phyloP scores from a whole-genome alignment of 2,797 vertebrate species.

The Mycteria americana region DNA sequence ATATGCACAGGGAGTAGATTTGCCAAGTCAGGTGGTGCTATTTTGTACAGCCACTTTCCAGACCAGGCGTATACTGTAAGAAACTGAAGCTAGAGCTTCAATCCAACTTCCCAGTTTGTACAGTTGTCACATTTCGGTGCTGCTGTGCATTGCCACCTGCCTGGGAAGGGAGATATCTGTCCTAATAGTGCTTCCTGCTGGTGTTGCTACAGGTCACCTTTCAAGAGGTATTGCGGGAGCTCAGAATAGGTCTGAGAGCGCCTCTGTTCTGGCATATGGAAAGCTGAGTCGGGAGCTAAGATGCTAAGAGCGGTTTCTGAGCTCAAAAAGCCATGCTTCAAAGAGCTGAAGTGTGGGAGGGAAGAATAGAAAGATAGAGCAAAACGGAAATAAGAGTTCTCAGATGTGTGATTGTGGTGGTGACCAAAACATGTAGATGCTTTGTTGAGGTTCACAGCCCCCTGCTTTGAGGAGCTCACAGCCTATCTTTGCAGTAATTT shows the following conservation, averaged over 20 bases:
- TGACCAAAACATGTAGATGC: neutral
- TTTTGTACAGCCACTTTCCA: neutral
- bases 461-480: neutral
- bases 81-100: neutral
- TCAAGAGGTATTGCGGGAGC: neutral
- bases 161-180: neutral
- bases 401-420: neutral
- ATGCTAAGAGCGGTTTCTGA: neutral
- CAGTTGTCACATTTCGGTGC: neutral
- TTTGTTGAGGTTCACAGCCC: neutral
- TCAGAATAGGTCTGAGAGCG: neutral
- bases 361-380: neutral
- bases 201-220: neutral
- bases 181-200: neutral
- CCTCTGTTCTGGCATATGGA: neutral
- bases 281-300: neutral
- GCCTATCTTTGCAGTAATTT: neutral
- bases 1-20: neutral
- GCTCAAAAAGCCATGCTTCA: neutral
- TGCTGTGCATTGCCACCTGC: neutral
- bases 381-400: neutral
- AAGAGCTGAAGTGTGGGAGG: constrained; percentile 12
- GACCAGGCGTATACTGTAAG: neutral
- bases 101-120: neutral
- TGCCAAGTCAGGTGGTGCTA: neutral